phyloP scores from a whole-genome alignment of 2,888 invertebrate species.

The Lepidocyrtinus sp. region DNA sequence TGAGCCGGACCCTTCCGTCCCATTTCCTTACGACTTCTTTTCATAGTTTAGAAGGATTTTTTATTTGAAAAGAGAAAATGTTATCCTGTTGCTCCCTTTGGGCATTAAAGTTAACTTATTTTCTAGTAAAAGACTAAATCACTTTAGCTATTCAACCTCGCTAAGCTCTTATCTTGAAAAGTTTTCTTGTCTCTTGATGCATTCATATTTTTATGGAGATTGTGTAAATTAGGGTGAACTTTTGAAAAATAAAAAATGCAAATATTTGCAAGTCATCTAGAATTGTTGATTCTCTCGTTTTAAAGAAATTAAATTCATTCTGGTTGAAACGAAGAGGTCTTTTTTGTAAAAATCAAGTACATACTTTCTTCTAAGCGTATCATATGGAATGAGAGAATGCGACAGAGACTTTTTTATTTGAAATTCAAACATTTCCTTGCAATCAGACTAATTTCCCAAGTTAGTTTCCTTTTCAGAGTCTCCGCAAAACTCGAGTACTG shows the following conservation, averaged over 20 bases:
- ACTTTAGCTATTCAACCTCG: background rate
- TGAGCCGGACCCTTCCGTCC: background rate
- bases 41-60: background rate
- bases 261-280: conserved; percentile 59
- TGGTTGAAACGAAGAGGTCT: conserved; percentile 15
- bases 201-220: background rate
- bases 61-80: background rate
- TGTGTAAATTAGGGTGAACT: conserved; percentile 51
- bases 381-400: no score
- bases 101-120: conserved; percentile 1
- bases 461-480: conserved; percentile 32
- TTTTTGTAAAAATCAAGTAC: conserved; percentile 39
- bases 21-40: background rate
- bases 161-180: background rate
- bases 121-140: background rate
- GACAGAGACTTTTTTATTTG: background rate
- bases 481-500: conserved; percentile 24
- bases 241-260: conserved; percentile 32
- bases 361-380: background rate
- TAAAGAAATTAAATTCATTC: conserved; percentile 46
- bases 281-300: conserved; percentile 23
- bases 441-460: conserved; percentile 52
- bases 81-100: conserved; percentile 13
- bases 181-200: background rate
- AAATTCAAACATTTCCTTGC: conserved; percentile 35